Percentiles rank a stretch among this genome's conserved stretches.
phyloP scores from a whole-genome alignment of 2,113 vertebrate genomes.

The Oreotrochilus melanogaster region DNA sequence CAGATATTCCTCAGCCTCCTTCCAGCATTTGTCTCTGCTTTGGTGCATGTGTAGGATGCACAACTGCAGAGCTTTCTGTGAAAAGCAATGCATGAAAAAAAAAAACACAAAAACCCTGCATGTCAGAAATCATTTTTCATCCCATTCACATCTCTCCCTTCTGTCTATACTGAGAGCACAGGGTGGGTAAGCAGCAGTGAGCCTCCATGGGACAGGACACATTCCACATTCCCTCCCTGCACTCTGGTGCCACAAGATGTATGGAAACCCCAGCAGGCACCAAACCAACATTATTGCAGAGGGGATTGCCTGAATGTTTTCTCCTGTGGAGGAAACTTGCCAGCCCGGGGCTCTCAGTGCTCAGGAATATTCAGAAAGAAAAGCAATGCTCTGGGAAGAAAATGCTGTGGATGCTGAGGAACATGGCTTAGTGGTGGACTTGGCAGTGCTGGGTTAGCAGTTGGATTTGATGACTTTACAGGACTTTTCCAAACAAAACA shows the following conservation, averaged over 20 bases:
- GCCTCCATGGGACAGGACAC: not conserved
- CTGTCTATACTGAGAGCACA: not conserved
- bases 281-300: not conserved
- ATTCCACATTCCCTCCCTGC: too few species aligned
- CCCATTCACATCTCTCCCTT: not conserved
- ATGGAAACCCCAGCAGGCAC: not conserved
- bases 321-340: not conserved
- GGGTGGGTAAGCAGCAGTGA: not conserved
- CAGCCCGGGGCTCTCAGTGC: not conserved
- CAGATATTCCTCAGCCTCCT: not conserved
- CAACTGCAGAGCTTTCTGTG: not conserved
- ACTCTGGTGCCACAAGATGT: accelerated
- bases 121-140: not conserved
- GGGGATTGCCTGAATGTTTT: not conserved
- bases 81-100: not conserved
- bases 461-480: too few species aligned
- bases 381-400: not conserved
- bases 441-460: too few species aligned
- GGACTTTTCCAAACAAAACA: too few species aligned
- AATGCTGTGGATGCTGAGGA: not conserved
- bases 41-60: too few species aligned
- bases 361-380: not conserved
- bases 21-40: not conserved
- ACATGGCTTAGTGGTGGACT: too few species aligned
- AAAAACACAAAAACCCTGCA: not conserved